Evolutionary conservation across 2,888 invertebrate genomes (phyloP), one percentile per base, ranked within the genome.

Genomic region (Lochmaea crataegi): DNA sequence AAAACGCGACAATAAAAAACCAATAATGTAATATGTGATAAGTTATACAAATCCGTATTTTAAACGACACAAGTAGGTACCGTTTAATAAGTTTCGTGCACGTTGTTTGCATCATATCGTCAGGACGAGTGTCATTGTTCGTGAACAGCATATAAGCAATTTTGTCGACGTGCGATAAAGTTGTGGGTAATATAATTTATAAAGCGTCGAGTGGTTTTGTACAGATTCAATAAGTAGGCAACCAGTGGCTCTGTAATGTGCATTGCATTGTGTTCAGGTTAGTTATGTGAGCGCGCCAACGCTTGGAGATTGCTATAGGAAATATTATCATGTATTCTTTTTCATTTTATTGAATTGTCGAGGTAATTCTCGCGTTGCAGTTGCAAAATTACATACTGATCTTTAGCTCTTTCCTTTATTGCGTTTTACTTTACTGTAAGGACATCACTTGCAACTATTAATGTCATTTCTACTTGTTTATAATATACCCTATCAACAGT

Each of bases 401-500:
- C 68, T 77, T 74, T 75, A 75, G 72, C 75, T 78, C 75, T 79
- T 78, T 73, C 68, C 45, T 75, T 74, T 75, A 79, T 77, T 80
- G 78, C 81, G 81, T 79, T 76, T 74, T 76, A 77, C 65, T 75
- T 68, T 73, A 65, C 64, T 71, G 74, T 76, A 77, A 78, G 73
- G 75, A 78, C 76, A 74, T 57, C 68, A 76, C 71, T 71, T 65
- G 72, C 56, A 70, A 68, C 66, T 73, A 70, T 70, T 76, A 74
- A 72, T 76, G 74, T 71, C 75, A 76, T 73, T 76, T 76, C 75
- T 66, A 75, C 73, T 76, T 73, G 73, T 70, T 70, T 73, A 69
- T 71, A 73, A 70, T 75, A 73, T 73, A 76, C 76, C 73, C 71
- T 76, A 74, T 83, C 80, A 83, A 80, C 80, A 79, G 77, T 81